Base-by-base conservation (phyloP, 2,113 vertebrate species). In the Clinocottus analis region DNA sequence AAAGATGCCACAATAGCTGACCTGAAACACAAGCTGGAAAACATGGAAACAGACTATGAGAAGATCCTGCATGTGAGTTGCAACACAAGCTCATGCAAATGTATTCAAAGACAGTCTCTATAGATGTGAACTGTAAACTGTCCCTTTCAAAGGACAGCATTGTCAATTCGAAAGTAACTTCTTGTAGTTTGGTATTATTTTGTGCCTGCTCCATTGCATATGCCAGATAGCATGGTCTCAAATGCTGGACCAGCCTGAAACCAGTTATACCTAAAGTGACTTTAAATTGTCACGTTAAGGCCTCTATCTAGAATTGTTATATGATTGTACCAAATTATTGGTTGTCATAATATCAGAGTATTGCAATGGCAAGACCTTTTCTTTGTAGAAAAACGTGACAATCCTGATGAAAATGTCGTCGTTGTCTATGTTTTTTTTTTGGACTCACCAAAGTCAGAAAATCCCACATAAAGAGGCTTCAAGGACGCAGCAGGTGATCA, bases 21-120 rank as follows among this genome's bases (percentile, higher is more conserved):
- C 55, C 91, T 96, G 56, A 88, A 73, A 84, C 80, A 77, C 71
- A 93, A 95, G 13, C 74, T 94, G 23, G 67, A 91, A 27, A 81
- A 86, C 68, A 93, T 93, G 92, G 95, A 96, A 68, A 91, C 80
- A 16, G 93, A 94, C 25, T 95, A 93, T 7, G 90, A 96, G 85
- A 93, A 90, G 69, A 87, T 94, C 64, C 79, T 95, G 49, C 91
- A 95, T 0, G 88, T 95, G 82, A 94, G 95, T 87, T 41, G 1
- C n/a, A 68, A 62, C 27, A 29, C 35, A 35, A 55, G n/a, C 10
- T 9, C n/a, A 13, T 35, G n/a, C 33, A 77, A 25, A 66, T 7
- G 12, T 16, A 43, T 61, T 70, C 4, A 64, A 47, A 64, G 21
- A 41, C n/a, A 29, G 72, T 27, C 1, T 19, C 14, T 39, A 39